Conservation (phyloP, 2,888 invertebrate genomes). For the Gymnosoma rotundatum region DNA sequence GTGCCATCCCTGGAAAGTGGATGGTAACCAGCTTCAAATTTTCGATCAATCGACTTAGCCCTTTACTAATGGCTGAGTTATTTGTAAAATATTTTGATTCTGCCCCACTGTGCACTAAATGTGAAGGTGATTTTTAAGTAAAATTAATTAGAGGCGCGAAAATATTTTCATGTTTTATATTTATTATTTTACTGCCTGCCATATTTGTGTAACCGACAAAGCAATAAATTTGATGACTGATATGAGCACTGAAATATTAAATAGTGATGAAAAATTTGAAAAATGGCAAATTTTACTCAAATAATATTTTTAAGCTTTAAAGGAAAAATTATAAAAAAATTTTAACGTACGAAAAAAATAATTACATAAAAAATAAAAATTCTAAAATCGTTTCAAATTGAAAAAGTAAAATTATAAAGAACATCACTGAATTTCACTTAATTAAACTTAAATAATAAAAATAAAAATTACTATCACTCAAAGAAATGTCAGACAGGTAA, state of each 20-base stretch:
- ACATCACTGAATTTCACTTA: slow-evolving; percentile 17
- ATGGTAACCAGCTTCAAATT: too few species aligned
- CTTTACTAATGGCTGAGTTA: too few species aligned
- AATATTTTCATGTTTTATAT: slow-evolving; percentile 15
- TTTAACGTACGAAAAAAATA: too few species aligned
- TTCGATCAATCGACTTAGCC: too few species aligned
- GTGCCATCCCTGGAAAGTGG: too few species aligned
- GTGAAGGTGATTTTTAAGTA: slow-evolving; percentile 10
- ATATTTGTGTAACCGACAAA: slow-evolving; percentile 52
- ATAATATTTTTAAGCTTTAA: slow-evolving; percentile 14
- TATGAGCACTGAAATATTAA: slow-evolving; percentile 22
- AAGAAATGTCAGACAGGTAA: slow-evolving; percentile 60
- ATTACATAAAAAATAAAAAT: too few species aligned
- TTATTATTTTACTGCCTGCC: slow-evolving; percentile 41
- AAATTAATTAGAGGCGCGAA: slow-evolving; percentile 61
- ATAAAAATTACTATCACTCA: slow-evolving; percentile 19
- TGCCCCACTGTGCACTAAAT: too few species aligned
- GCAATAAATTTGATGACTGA: slow-evolving; percentile 54
- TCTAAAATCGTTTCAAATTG: neutral
- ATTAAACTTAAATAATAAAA: slow-evolving; percentile 31
- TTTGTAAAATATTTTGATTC: too few species aligned
- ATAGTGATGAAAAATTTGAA: slow-evolving; percentile 43
- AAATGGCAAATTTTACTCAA: slow-evolving; percentile 37
- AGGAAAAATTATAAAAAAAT: slow-evolving; percentile 8
- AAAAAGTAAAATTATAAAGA: slow-evolving; percentile 29